Evolutionary conservation across 92 coral and sea anemone genomes (phyloP).

Genomic region (Paragorgia papillata): DNA sequence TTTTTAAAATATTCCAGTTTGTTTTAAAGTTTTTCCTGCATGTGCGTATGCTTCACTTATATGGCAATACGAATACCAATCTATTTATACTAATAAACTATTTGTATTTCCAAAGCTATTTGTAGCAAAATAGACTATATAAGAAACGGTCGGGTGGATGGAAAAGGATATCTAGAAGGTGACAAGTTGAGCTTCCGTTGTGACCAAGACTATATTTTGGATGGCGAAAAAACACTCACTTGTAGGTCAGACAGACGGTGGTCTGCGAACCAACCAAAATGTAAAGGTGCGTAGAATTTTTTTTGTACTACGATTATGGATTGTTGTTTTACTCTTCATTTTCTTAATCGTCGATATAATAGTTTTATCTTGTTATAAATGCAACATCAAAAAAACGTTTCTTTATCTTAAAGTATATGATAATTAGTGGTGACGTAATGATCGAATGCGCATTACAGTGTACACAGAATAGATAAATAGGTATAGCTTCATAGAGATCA

Average conservation of each 20-base stretch:
- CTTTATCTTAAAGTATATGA: no score
- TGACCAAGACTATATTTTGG: not conserved
- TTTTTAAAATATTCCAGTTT: no score
- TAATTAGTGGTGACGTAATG: no score
- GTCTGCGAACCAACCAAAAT: constrained; percentile 74
- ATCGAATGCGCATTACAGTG: no score
- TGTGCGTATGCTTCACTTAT: no score
- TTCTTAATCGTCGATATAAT: not conserved
- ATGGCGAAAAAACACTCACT: constrained; percentile 35
- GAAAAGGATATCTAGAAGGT: constrained; percentile 3
- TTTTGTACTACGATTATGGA: not conserved
- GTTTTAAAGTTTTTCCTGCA: no score
- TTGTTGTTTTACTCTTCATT: not conserved
- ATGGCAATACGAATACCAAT: no score
- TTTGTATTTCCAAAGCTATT: not conserved
- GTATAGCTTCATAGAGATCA: no score
- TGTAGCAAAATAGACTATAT: not conserved
- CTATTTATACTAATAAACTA: no score
- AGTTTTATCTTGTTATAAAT: no score
- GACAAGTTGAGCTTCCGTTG: not conserved
- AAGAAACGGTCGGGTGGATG: constrained; percentile 1
- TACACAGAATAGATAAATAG: no score
- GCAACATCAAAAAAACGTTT: no score
- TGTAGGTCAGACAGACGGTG: constrained; percentile 70
- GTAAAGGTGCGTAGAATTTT: constrained; percentile 58